A percentile compares a stretch with the other conserved stretches of the same genome.
phyloP scores from a whole-genome alignment of 2,113 vertebrate species.

The Sylvia atricapilla region DNA sequence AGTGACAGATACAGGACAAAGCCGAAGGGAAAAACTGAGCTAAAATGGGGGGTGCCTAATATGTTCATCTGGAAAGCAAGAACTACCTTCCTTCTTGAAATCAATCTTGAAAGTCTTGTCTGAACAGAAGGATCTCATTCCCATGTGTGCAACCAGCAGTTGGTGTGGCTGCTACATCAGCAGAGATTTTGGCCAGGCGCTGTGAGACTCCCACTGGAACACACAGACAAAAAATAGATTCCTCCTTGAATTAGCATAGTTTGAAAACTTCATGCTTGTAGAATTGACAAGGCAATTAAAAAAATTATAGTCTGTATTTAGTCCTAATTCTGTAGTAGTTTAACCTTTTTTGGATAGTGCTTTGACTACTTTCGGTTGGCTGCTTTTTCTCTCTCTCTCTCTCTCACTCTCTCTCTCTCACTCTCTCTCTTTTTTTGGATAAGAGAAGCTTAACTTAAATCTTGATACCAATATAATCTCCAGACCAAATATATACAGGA shows the following conservation, averaged over 20 bases:
- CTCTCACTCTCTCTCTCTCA: no score
- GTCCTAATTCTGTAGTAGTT: background rate
- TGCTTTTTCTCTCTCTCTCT: background rate
- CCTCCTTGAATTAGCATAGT: background rate
- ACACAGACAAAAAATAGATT: background rate
- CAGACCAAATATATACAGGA: background rate
- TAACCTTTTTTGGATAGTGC: background rate
- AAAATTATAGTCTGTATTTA: background rate
- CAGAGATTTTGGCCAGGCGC: background rate
- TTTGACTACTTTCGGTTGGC: background rate
- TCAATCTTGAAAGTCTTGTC: background rate
- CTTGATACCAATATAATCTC: background rate
- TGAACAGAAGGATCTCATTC: background rate
- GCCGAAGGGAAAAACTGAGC: background rate
- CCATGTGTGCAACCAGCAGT: background rate
- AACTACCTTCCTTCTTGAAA: background rate
- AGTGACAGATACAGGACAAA: background rate
- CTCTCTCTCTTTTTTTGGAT: background rate
- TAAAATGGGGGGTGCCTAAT: background rate
- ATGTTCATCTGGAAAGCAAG: background rate
- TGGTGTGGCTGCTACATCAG: accelerated
- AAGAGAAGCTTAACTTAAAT: background rate
- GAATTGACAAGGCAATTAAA: background rate
- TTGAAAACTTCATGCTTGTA: background rate
- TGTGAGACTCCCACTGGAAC: background rate